Base-by-base conservation (phyloP, 2,888 invertebrate genomes). In the Drosophila paranaensis region DNA sequence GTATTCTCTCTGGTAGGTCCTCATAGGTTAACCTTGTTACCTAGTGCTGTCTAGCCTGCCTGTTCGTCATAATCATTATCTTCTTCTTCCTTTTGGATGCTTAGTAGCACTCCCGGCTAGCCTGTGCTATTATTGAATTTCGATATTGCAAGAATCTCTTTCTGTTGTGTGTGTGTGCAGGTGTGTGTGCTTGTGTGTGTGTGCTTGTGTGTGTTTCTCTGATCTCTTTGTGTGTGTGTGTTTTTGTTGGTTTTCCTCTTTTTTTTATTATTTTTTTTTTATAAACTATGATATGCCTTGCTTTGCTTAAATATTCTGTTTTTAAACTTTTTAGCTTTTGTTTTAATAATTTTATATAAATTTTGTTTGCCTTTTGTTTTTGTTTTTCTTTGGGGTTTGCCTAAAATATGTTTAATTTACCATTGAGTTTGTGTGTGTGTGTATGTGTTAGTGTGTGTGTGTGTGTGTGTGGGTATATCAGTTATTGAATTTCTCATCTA, bases 241-340 rank as follows among this genome's bases (percentile, higher is more conserved):
- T 71, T 33, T 33, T 55, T 27, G 45, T 35, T 33, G n/a, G 48
- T 46, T 10, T 74, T 68, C 30, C n/a, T 60, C 43, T 63, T 46
- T 60, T 69, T 62, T 20, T 54, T 20, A 55, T n/a, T n/a, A n/a
- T 40, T 62, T 51, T 40, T 50, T 81, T 86, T 88, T 96, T 96
- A 96, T 96, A 96, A 85, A 95, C 96, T 96, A 96, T 96, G 96
- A 96, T 96, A 96, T 96, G 96, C 96, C 96, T 96, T 95, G 88
- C 90, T 92, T 92, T 87, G 88, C 90, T 89, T 90, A 81, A 82
- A 82, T 90, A 80, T 79, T 81, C 74, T 74, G 71, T 60, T 71
- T 74, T 67, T 75, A 68, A 71, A 71, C 72, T 78, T 76, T 72
- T 71, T 81, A 68, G 73, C 66, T 81, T 78, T 81, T 78, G 76